These are phyloP conservation scores for Limonius californicus DNA, from an alignment of 1,140 invertebrate genomes.

Conservation along the genomic window DNA sequence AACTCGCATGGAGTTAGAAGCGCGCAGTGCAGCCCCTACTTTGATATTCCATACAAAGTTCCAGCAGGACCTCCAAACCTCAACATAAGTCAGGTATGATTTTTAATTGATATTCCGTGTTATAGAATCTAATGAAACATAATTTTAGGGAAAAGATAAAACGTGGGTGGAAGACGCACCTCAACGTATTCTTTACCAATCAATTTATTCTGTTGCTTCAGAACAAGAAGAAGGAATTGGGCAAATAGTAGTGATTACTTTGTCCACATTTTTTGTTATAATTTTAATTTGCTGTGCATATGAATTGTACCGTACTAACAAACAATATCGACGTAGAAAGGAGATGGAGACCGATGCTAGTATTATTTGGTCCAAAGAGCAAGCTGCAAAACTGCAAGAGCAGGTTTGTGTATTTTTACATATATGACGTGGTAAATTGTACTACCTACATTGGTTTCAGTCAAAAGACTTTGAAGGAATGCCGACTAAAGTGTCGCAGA, in stretches of 20 bases:
- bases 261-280: constrained; percentile 64
- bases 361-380: constrained; percentile 63
- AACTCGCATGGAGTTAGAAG: constrained; percentile 78
- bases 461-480: constrained; percentile 18
- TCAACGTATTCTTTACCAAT: constrained; percentile 66
- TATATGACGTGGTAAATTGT: neutral
- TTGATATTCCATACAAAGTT: constrained; percentile 60
- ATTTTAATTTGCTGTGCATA: constrained; percentile 62
- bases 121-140: constrained; percentile 22
- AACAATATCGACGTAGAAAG: constrained; percentile 60
- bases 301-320: constrained; percentile 62
- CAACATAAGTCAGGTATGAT: constrained; percentile 61
- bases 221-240: constrained; percentile 70
- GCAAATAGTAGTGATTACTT: constrained; percentile 68
- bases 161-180: constrained; percentile 80
- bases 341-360: constrained; percentile 66
- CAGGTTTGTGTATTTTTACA: constrained; percentile 19
- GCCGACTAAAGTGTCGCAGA: constrained; percentile 21
- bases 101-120: neutral
- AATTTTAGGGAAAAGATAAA: constrained; percentile 64
- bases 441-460: neutral
- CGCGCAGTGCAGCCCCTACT: constrained; percentile 73
- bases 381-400: constrained; percentile 55
- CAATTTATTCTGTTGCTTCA: constrained; percentile 64
- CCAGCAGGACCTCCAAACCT: constrained; percentile 57